A percentile compares a stretch with the other conserved stretches of the same genome.
phyloP scores from a whole-genome alignment of 1,140 invertebrate species.

The Dendrolimus kikuchii region DNA sequence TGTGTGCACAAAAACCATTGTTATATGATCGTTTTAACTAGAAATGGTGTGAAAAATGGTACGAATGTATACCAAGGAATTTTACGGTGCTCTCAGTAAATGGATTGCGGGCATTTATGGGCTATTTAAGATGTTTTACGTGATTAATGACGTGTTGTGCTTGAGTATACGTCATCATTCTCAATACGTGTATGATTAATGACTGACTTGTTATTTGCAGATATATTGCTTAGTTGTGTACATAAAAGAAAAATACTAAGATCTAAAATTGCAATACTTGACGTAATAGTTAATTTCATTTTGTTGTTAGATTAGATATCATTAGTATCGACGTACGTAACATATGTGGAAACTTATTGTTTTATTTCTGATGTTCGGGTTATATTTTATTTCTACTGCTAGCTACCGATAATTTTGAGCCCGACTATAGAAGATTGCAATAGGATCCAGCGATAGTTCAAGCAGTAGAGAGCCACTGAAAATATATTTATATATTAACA shows the following conservation, averaged over 20 bases:
- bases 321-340: too few species aligned
- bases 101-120: constrained; percentile 60
- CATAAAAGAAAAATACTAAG: background rate
- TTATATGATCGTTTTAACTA: constrained; percentile 4
- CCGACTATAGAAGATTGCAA: too few species aligned
- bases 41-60: constrained; percentile 27
- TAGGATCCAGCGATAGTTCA: too few species aligned
- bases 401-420: too few species aligned
- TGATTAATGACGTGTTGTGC: constrained; percentile 49
- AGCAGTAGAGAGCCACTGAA: too few species aligned
- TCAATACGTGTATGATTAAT: constrained; percentile 16
- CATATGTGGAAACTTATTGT: too few species aligned
- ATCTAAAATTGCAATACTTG: background rate
- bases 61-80: constrained; percentile 46
- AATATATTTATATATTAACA: too few species aligned
- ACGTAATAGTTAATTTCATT: too few species aligned
- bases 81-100: constrained; percentile 40
- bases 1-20: background rate
- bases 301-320: too few species aligned
- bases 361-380: too few species aligned
- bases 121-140: constrained; percentile 40
- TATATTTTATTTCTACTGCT: too few species aligned
- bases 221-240: background rate
- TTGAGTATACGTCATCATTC: constrained; percentile 9
- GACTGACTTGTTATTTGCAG: background rate